phyloP scores from a whole-genome alignment of 2,797 vertebrate genomes.

The Gallirallus australis region DNA sequence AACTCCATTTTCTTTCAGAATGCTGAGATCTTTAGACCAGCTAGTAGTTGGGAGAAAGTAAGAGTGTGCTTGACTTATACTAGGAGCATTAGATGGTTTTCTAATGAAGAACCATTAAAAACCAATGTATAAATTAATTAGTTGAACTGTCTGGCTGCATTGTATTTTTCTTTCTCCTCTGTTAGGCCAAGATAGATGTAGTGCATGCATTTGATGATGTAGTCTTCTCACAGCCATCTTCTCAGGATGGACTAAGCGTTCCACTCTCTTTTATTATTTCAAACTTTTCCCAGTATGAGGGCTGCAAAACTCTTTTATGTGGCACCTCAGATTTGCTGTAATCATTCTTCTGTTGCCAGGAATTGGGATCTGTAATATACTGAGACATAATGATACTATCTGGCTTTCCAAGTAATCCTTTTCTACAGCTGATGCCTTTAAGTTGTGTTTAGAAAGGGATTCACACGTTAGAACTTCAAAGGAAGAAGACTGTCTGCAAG shows the following conservation, averaged over 20 bases:
- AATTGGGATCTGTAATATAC: background rate
- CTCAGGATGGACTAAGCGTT: background rate
- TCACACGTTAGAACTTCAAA: background rate
- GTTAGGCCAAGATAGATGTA: background rate
- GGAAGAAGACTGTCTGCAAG: background rate
- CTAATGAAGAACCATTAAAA: background rate
- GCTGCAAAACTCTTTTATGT: background rate
- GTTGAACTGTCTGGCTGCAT: background rate
- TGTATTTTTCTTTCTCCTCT: background rate
- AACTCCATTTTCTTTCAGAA: background rate
- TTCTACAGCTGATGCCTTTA: background rate
- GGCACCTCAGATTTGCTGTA: background rate
- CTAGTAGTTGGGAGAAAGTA: background rate
- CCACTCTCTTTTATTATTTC: background rate
- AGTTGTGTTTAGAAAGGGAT: background rate
- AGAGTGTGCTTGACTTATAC: background rate
- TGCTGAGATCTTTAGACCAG: background rate
- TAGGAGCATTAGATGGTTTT: background rate
- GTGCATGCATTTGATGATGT: background rate
- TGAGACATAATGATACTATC: background rate
- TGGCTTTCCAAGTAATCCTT: background rate
- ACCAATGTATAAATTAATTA: background rate
- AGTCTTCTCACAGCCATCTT: background rate
- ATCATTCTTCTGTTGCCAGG: background rate
- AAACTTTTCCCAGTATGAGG: background rate